These are phyloP conservation scores for Trichosurus vulpecula DNA, from an alignment of 2,797 vertebrate genomes.

Conservation along the genomic window DNA sequence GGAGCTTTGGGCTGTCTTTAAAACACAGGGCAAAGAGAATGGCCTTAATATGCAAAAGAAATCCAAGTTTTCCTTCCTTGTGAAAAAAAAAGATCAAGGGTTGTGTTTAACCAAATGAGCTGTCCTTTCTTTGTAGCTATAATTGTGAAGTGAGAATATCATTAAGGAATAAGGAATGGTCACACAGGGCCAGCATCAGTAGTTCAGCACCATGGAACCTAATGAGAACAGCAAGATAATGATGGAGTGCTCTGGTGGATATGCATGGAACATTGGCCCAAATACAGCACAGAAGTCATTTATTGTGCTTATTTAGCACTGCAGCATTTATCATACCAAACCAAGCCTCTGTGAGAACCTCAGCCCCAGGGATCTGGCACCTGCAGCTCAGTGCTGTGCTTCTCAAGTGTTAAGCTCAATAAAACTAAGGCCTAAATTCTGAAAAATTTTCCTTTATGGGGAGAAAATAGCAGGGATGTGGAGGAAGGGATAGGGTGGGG, in stretches of 20 bases:
- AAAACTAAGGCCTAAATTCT: background rate
- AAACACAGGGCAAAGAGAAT: background rate
- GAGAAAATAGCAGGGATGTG: background rate
- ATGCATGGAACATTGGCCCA: conserved; percentile 45
- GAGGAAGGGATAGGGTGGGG: background rate
- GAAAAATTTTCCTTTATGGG: background rate
- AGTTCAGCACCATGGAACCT: conserved; percentile 50
- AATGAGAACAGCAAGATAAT: conserved; percentile 74
- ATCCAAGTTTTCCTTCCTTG: background rate
- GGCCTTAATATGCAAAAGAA: accelerated
- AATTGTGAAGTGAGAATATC: conserved; percentile 50
- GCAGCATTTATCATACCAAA: background rate
- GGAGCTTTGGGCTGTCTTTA: accelerated
- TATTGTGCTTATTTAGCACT: conserved; percentile 67
- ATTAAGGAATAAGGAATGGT: conserved; percentile 72
- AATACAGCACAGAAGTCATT: conserved; percentile 38
- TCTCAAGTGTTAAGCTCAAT: accelerated
- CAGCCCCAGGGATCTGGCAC: background rate
- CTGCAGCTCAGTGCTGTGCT: accelerated
- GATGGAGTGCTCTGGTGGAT: conserved; percentile 48
- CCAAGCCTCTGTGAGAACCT: background rate
- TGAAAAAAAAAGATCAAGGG: conserved; percentile 52
- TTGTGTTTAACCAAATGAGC: background rate
- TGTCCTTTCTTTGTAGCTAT: conserved; percentile 55
- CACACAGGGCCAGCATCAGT: background rate